These are phyloP conservation scores for Scaptomyza caliginosa DNA, from an alignment of 2,888 invertebrate species.

Conservation along the genomic window DNA sequence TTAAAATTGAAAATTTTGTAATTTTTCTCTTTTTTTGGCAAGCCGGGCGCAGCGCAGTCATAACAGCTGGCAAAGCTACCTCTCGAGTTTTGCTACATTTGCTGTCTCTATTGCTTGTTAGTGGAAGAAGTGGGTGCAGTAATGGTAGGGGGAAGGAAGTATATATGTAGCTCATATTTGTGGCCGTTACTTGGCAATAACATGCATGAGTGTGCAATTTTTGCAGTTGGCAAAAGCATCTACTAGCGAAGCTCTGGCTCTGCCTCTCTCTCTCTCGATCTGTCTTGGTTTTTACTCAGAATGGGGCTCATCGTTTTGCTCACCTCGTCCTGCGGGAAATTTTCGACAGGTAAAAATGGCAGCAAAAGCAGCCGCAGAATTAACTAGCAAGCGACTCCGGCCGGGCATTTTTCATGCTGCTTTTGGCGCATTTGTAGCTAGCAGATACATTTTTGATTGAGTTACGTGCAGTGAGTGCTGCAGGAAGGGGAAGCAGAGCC, in stretches of 20 bases:
- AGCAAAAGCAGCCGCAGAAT: slow-evolving; percentile 63
- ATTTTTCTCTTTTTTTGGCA: slow-evolving; percentile 73
- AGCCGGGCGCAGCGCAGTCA: slow-evolving; percentile 72
- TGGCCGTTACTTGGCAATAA: slow-evolving; percentile 76
- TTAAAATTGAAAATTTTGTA: slow-evolving; percentile 80
- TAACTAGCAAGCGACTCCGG: slow-evolving; percentile 61
- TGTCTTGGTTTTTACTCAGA: neutral
- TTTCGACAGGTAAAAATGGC: slow-evolving; percentile 79
- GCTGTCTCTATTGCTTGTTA: slow-evolving; percentile 19
- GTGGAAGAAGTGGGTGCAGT: neutral
- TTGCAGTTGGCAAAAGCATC: slow-evolving; percentile 70
- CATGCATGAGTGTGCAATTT: slow-evolving; percentile 80
- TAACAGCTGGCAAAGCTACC: slow-evolving; percentile 66
- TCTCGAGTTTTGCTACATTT: neutral
- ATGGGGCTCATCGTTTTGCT: slow-evolving; percentile 23
- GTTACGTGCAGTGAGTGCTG: slow-evolving; percentile 59
- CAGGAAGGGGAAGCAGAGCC: neutral
- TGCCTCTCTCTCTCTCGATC: neutral
- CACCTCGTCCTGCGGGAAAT: slow-evolving; percentile 76
- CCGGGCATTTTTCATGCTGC: slow-evolving; percentile 58
- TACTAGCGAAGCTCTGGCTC: no score
- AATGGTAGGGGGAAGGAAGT: neutral
- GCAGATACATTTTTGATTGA: slow-evolving; percentile 78
- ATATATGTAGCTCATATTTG: slow-evolving; percentile 52
- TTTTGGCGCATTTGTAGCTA: slow-evolving; percentile 64